phyloP scores from a whole-genome alignment of 35 echinoderm and acorn worm species.

The Holothuria glaberrima region DNA sequence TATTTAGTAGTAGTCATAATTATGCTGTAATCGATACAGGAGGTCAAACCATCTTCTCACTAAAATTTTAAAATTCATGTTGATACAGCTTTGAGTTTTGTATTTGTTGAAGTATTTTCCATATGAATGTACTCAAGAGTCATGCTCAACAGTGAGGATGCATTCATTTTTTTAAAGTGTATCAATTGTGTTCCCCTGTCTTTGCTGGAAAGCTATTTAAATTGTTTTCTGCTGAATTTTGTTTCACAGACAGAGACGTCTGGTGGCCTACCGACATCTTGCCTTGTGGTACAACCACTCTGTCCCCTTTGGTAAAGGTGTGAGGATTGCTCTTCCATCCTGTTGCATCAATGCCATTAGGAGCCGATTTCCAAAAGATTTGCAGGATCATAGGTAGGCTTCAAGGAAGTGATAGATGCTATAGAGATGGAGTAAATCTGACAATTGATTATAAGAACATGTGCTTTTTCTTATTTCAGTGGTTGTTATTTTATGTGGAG shows the following conservation, averaged over 20 bases:
- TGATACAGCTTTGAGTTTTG: neutral
- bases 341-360: constrained; percentile 1
- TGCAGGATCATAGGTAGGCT: constrained; percentile 3
- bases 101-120: too few relatives aligned
- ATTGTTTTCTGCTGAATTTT: neutral
- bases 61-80: too few relatives aligned
- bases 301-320: neutral
- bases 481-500: neutral
- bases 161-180: neutral
- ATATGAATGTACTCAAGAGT: too few relatives aligned
- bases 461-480: neutral
- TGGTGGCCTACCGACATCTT: neutral
- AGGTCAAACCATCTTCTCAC: too few relatives aligned
- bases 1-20: too few relatives aligned
- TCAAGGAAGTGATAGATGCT: constrained; percentile 24
- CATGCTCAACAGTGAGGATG: neutral
- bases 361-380: neutral
- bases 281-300: neutral
- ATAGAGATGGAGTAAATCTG: neutral
- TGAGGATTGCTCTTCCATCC: neutral
- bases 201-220: too few relatives aligned
- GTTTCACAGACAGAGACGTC: neutral
- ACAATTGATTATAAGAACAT: neutral
- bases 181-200: neutral
- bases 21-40: too few relatives aligned